These are phyloP conservation scores for Eupithecia inturbata DNA, from an alignment of 2,888 invertebrate genomes.

Conservation along the genomic window DNA sequence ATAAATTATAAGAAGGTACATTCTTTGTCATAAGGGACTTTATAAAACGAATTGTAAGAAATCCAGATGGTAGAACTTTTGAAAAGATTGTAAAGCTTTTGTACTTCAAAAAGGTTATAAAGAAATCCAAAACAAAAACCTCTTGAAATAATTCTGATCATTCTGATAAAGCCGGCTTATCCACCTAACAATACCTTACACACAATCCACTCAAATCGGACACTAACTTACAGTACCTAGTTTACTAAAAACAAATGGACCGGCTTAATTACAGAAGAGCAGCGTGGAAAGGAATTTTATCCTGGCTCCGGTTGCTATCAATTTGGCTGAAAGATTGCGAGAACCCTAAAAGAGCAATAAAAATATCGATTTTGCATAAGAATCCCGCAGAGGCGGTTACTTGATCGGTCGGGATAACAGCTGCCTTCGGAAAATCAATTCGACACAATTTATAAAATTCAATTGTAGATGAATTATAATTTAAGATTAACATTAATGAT, in stretches of 20 bases:
- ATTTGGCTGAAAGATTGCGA: slow-evolving; percentile 63
- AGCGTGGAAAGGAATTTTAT: slow-evolving; percentile 62
- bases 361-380: slow-evolving; percentile 72
- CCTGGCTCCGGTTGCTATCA: slow-evolving; percentile 62
- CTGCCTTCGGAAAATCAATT: slow-evolving; percentile 29
- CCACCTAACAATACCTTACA: background rate
- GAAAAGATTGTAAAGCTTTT: background rate
- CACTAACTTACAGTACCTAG: slow-evolving; percentile 53
- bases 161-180: background rate
- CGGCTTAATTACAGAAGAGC: slow-evolving; percentile 70
- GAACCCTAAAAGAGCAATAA: slow-evolving; percentile 66
- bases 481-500: background rate
- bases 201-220: slow-evolving; percentile 32
- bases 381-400: slow-evolving; percentile 56
- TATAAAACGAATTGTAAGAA: background rate
- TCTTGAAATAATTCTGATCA: background rate
- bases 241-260: slow-evolving; percentile 64
- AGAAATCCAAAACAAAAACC: background rate
- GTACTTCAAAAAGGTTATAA: background rate
- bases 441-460: slow-evolving; percentile 38
- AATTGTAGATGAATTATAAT: background rate
- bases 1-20: background rate
- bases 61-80: background rate
- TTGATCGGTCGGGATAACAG: slow-evolving; percentile 42
- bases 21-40: background rate